Evolutionary conservation across 2,797 vertebrate species (phyloP).

Genomic region (Smutsia gigantea): DNA sequence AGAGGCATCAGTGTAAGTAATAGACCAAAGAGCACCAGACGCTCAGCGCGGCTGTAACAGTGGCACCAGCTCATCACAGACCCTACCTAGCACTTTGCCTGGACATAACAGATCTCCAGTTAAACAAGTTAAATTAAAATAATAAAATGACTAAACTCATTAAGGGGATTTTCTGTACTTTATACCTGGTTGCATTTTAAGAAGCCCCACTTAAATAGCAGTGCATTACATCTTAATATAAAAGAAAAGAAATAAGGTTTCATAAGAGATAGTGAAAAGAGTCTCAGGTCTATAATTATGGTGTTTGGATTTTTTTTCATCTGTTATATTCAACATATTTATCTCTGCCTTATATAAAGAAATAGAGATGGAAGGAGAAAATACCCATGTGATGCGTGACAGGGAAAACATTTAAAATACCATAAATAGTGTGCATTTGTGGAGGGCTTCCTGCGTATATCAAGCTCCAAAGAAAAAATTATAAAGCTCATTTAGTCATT

Average conservation of each 20-base stretch:
- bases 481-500: neutral
- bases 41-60: too few species aligned
- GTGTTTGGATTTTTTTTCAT: neutral
- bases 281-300: neutral
- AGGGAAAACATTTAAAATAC: slow-evolving; percentile 22
- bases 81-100: neutral
- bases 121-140: neutral
- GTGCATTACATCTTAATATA: neutral
- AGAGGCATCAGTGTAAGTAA: neutral
- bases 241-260: neutral
- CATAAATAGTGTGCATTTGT: neutral
- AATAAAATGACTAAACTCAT: neutral
- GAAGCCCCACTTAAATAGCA: neutral
- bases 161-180: neutral
- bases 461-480: neutral
- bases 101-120: neutral
- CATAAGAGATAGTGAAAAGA: neutral
- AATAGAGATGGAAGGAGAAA: neutral
- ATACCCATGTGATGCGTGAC: neutral
- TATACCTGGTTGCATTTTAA: neutral
- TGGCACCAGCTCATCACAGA: neutral
- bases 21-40: neutral
- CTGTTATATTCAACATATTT: neutral
- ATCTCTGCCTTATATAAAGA: neutral
- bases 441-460: neutral